phyloP scores from a whole-genome alignment of 1,140 invertebrate species.

The Pteromalus puparum region DNA sequence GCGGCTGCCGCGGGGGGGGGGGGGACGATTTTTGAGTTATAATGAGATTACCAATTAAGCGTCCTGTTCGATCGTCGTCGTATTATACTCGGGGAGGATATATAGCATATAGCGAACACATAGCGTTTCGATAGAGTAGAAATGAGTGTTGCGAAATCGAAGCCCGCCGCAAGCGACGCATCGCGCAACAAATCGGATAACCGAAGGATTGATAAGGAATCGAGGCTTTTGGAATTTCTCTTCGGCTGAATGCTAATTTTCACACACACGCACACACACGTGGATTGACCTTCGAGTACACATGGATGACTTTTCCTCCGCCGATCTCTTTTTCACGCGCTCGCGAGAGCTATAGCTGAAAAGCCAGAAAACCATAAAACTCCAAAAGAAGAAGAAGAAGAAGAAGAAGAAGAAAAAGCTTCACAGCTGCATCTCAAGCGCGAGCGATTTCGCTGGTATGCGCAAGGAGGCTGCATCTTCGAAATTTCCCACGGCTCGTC shows the following conservation, averaged over 20 bases:
- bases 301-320: no score
- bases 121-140: no score
- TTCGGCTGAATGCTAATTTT: no score
- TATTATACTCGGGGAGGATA: no score
- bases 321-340: no score
- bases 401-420: no score
- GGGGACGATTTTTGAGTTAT: not conserved
- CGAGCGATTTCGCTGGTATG: conserved; percentile 29
- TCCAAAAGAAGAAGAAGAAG: no score
- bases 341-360: no score
- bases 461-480: conserved; percentile 45
- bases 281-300: no score
- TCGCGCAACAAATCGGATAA: conserved; percentile 32
- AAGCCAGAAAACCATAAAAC: conserved; percentile 1
- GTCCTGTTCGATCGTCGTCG: not conserved
- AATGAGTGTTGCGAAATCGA: conserved; percentile 33
- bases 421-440: not conserved
- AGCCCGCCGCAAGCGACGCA: conserved; percentile 32
- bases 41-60: not conserved
- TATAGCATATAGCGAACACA: no score
- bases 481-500: conserved; percentile 64
- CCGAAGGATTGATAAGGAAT: conserved; percentile 32
- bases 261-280: no score
- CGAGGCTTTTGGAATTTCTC: conserved; percentile 19
- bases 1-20: no score